phyloP scores from a whole-genome alignment of 1,140 invertebrate species.

The Lucilia sericata region DNA sequence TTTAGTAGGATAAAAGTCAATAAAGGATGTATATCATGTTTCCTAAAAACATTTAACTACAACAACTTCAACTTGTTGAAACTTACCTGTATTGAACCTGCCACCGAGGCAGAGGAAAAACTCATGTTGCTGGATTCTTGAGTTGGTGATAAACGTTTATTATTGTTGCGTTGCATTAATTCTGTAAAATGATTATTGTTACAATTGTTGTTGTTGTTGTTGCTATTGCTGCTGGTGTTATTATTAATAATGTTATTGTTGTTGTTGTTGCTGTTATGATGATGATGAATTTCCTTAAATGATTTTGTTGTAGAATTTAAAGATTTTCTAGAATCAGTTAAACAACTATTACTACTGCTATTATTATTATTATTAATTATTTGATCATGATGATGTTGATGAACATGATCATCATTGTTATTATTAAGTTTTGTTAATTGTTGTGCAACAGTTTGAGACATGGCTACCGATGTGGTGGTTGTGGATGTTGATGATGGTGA shows the following conservation, averaged over 20 bases:
- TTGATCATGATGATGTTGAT: conserved; percentile 15
- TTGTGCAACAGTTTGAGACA: conserved; percentile 15
- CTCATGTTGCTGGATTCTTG: conserved; percentile 62
- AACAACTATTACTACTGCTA: conserved; percentile 2
- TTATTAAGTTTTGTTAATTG: conserved; percentile 25
- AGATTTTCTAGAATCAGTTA: conserved; percentile 27
- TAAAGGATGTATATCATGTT: no score
- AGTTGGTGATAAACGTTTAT: conserved; percentile 56
- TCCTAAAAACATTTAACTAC: no score
- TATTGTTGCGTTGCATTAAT: conserved; percentile 25
- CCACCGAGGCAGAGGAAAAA: conserved; percentile 66
- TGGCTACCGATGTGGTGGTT: neutral
- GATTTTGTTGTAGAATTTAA: conserved; percentile 32
- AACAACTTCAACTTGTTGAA: no score
- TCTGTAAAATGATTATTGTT: conserved; percentile 25
- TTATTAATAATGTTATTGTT: conserved; percentile 20
- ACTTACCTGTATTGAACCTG: conserved; percentile 66
- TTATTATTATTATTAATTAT: conserved; percentile 27
- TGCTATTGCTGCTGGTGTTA: conserved; percentile 30
- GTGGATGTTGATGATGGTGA: conserved; percentile 14
- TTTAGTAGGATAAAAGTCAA: no score
- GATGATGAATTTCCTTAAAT: conserved; percentile 11
- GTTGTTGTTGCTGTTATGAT: neutral
- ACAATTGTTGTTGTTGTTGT: conserved; percentile 25
- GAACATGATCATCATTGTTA: conserved; percentile 17